A percentile compares a stretch with the other conserved stretches of the same genome.
phyloP scores from a whole-genome alignment of 2,797 vertebrate genomes.

The Heteromormyrus szaboi region DNA sequence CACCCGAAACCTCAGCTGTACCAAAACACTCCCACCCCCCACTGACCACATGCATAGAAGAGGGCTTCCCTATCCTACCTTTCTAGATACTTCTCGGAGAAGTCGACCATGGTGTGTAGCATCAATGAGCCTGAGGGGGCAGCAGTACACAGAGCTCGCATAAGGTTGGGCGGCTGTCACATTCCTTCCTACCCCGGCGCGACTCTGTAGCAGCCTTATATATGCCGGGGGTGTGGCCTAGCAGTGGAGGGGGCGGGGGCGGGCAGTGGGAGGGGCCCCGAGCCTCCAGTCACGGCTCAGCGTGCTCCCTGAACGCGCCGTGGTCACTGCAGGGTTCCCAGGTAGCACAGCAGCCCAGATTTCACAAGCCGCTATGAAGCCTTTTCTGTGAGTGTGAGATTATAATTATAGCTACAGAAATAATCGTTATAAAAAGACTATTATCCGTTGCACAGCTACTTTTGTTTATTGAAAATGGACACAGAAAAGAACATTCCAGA shows the following conservation, averaged over 20 bases:
- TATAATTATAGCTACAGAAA: background rate
- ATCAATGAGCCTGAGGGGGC: conserved; percentile 50
- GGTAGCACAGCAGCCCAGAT: background rate
- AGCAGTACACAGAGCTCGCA: conserved; percentile 30
- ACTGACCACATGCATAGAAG: background rate
- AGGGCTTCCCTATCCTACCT: conserved; percentile 61
- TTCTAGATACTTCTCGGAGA: conserved; percentile 80
- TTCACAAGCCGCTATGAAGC: background rate
- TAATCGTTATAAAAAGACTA: background rate
- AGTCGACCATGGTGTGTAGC: conserved; percentile 71
- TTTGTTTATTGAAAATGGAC: background rate
- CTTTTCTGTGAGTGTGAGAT: background rate
- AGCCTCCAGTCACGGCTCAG: conserved; percentile 57
- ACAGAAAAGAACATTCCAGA: background rate
- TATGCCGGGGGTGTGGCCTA: conserved; percentile 42
- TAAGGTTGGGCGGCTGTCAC: conserved; percentile 53
- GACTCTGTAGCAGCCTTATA: conserved; percentile 60
- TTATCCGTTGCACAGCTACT: background rate
- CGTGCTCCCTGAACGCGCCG: conserved; percentile 21
- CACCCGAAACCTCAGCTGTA: background rate
- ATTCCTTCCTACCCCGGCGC: conserved; percentile 56
- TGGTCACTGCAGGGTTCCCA: background rate
- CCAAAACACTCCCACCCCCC: background rate
- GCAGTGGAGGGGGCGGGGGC: conserved; percentile 44
- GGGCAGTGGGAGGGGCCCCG: conserved; percentile 47